Evolutionary conservation across 2,888 invertebrate genomes (phyloP), one percentile per base, ranked within the genome.

Genomic region (Eumerus sabulonum): DNA sequence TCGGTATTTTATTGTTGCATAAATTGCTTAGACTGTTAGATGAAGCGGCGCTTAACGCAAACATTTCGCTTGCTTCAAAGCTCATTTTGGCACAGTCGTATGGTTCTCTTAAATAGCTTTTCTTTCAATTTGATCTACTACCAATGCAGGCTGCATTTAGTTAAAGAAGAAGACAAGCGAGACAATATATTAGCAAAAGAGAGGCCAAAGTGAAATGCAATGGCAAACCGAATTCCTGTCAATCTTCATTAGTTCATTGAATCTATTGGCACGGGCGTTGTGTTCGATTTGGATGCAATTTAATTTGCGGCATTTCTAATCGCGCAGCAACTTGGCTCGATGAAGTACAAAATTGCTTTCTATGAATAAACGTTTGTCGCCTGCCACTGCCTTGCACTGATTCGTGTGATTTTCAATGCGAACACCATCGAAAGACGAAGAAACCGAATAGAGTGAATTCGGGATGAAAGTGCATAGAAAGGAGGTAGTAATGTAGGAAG

Each of bases 21-120:
- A 81, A 72, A 42, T 76, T 82, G 36, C 73, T 66, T 36, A 81
- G 74, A 42, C 76, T 82, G 16, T 63, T 82, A 19, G 88, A 83
- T 82, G 88, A 86, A 60, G 88, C 84, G 76, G 87, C 86, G 57
- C 85, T 83, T 38, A 88, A 82, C 68, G 87, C 88, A 68, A 87
- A 85, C 42, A 87, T 42, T 85, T 87, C 87, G 82, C 87, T 88
- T 19, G 86, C 72, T 83, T 87, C 88, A 82, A 83, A 84, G 68
- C 86, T 85, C 87, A 87, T 87, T 71, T 82, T 35, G 14, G 14
- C 56, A 5, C 11, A 40, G 12, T n/a, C n/a, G n/a, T n/a, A 11
- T 40, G 9, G 3, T 40, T 17, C 14, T 19, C 14, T 18, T 14
- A 50, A 5, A 9, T 38, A 50, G 35, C 9, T 42, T 14, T 36